Evolutionary conservation across 2,113 vertebrate species (phyloP), one percentile per base, ranked within the genome.

Genomic region (Fulica atra): DNA sequence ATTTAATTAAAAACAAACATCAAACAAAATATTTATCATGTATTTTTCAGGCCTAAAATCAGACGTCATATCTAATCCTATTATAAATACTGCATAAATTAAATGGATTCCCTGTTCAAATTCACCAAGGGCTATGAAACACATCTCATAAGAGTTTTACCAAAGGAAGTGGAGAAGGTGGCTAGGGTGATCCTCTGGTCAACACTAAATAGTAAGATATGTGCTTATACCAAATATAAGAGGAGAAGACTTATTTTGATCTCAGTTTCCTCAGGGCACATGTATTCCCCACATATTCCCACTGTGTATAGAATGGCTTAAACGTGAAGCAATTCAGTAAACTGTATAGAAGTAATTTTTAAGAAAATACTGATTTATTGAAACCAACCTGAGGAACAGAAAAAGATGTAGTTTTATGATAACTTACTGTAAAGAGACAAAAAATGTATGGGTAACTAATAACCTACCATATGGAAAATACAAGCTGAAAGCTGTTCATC

Each of bases 381-480:
- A 71, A 74, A 88, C 4, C 8, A 74, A 74, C 6, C 42, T 85
- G 18, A 79, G 28, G 31, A 79, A 59, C 7, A 81, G 13, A 20
- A 6, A 69, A 60, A 5, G 23, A 44, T 53, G 29, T 19, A 0
- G 2, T 76, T 53, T 92, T 51, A 35, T 29, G 5, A 7, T 38
- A n/a, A 7, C 1, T 35, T 56, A 69, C 44, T 61, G 15, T 29
- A 61, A 11, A 88, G 14, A 77, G 20, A 48, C 23, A 16, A 82
- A 79, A 64, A 93, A 36, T 16, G 4, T 33, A 6, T 42, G 13
- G 20, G 26, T 42, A 74, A 68, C 40, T 68, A 57, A 8, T 61
- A 36, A 80, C 4, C 3, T 12, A 11, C 42, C 9, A 31, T 24
- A 33, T 0, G 0, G 29, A 46, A 89, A 60, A 66, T 12, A 25